These are phyloP conservation scores for Petroica traversi DNA, from an alignment of 2,113 vertebrate species.

Conservation along the genomic window DNA sequence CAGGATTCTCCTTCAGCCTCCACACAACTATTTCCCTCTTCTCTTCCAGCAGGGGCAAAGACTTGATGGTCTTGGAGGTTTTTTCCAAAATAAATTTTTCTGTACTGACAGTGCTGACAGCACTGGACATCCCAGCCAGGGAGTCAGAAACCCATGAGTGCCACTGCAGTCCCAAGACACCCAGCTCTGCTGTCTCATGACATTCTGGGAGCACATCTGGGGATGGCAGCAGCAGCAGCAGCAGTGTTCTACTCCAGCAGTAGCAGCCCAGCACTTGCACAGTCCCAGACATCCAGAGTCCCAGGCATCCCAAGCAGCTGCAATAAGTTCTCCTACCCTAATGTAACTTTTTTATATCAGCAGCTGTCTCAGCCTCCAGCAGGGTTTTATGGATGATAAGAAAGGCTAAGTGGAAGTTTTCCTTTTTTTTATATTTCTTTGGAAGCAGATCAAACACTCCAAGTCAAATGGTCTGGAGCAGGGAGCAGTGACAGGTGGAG, in stretches of 20 bases:
- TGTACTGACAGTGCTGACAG: rapidly evolving
- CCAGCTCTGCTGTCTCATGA: not conserved
- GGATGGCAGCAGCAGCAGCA: not conserved
- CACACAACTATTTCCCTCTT: not conserved
- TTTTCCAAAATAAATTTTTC: not conserved
- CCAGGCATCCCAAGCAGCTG: rapidly evolving
- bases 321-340: not conserved
- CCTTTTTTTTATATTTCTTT: not conserved
- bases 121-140: not conserved
- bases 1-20: not conserved
- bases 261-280: not conserved
- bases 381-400: slow-evolving; percentile 18
- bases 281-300: not conserved
- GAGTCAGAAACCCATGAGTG: not conserved
- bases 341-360: not conserved
- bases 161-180: not conserved
- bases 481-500: not conserved
- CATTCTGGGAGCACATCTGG: not conserved
- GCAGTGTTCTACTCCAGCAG: not conserved
- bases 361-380: slow-evolving; percentile 43
- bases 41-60: not conserved
- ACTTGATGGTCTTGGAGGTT: not conserved
- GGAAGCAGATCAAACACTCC: not conserved
- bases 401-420: slow-evolving; percentile 37
- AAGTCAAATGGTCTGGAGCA: rapidly evolving